Conservation (phyloP, 2,113 vertebrate genomes). For the Lepidothrix coronata region DNA sequence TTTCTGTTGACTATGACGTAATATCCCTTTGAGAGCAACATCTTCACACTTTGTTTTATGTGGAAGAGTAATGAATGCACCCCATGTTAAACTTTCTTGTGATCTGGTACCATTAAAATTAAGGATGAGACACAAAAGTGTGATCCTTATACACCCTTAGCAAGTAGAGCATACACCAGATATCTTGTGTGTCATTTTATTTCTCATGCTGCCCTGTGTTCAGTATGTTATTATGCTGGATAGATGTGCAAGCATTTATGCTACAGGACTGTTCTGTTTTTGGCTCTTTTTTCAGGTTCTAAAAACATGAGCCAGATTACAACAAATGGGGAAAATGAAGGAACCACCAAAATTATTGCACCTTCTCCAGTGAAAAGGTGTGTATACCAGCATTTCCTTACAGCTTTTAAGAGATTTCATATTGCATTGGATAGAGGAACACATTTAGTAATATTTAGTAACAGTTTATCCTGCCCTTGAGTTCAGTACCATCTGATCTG, state of each 20-base stretch:
- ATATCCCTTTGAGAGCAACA: background rate
- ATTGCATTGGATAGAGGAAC: background rate
- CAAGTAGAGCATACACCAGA: background rate
- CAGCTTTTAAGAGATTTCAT: background rate
- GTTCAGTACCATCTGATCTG: background rate
- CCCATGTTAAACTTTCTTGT: background rate
- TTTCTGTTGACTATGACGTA: background rate
- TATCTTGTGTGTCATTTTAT: background rate
- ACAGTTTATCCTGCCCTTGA: background rate
- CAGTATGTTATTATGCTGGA: background rate
- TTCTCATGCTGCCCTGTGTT: background rate
- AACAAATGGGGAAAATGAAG: constrained; percentile 75
- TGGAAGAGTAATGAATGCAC: background rate
- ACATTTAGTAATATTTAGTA: background rate
- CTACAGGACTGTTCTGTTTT: background rate
- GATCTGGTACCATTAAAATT: background rate
- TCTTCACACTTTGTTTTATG: background rate
- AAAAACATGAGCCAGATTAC: constrained; percentile 69
- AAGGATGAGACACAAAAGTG: background rate
- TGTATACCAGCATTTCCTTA: background rate
- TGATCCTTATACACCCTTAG: background rate
- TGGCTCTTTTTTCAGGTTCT: constrained; percentile 37
- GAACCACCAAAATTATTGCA: constrained; percentile 76
- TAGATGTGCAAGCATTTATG: background rate
- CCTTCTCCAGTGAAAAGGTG: constrained; percentile 83